These are phyloP conservation scores for Maconellicoccus hirsutus DNA, from an alignment of 1,140 invertebrate species.

Conservation along the genomic window DNA sequence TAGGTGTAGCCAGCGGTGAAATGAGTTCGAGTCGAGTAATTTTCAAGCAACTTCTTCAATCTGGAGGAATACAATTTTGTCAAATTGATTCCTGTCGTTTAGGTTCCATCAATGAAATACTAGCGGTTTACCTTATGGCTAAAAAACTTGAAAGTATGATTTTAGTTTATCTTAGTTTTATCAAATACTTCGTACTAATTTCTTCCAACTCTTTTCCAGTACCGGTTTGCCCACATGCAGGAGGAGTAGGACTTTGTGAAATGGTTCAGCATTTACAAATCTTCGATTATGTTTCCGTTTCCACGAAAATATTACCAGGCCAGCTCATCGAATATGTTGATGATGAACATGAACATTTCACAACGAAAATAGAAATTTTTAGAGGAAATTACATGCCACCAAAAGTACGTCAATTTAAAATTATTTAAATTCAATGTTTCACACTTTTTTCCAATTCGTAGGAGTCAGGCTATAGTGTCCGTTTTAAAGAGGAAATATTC, in stretches of 20 bases:
- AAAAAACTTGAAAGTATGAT: slow-evolving; percentile 51
- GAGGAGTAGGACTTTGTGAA: slow-evolving; percentile 83
- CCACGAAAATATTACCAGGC: slow-evolving; percentile 48
- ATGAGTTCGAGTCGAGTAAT: slow-evolving; percentile 82
- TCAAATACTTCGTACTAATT: background rate
- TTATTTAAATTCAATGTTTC: background rate
- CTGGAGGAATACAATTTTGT: slow-evolving; percentile 67
- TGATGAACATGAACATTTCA: slow-evolving; percentile 79
- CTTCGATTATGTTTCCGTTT: slow-evolving; percentile 70
- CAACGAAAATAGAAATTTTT: slow-evolving; percentile 35
- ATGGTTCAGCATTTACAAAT: slow-evolving; percentile 85
- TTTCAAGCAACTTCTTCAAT: slow-evolving; percentile 82
- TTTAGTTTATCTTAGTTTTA: slow-evolving; percentile 16
- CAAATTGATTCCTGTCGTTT: slow-evolving; percentile 82
- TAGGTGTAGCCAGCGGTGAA: slow-evolving; percentile 81
- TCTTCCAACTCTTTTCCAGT: slow-evolving; percentile 43
- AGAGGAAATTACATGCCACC: slow-evolving; percentile 63
- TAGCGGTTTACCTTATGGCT: slow-evolving; percentile 82
- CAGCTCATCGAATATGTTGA: slow-evolving; percentile 76
- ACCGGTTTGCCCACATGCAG: slow-evolving; percentile 85
- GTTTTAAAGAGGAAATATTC: slow-evolving; percentile 55
- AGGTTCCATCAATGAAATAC: slow-evolving; percentile 77
- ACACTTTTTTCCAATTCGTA: slow-evolving; percentile 34
- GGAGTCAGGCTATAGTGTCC: slow-evolving; percentile 63
- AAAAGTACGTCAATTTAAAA: slow-evolving; percentile 40